phyloP scores from a whole-genome alignment of 2,888 invertebrate species.

The Parthenolecanium corni region DNA sequence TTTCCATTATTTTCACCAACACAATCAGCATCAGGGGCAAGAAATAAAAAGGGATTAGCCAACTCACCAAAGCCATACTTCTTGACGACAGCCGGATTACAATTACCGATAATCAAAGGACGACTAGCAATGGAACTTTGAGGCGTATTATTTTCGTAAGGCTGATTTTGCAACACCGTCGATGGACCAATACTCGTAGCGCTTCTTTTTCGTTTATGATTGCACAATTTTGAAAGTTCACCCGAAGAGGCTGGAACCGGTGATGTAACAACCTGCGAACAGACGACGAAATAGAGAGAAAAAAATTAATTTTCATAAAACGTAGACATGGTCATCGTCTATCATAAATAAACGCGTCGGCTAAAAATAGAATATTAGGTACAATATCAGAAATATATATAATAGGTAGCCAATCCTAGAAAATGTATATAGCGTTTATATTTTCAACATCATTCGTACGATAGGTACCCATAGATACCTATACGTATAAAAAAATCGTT shows the following conservation, averaged over 20 bases:
- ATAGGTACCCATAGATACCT: no score
- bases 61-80: slow-evolving; percentile 23
- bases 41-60: no score
- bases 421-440: no score
- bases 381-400: no score
- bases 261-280: slow-evolving; percentile 14
- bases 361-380: no score
- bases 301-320: background rate
- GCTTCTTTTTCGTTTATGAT: slow-evolving; percentile 21
- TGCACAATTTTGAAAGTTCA: slow-evolving; percentile 23
- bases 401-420: no score
- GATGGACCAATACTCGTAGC: slow-evolving; percentile 4
- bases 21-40: no score
- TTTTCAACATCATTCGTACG: no score
- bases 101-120: slow-evolving; percentile 13
- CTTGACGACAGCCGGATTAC: slow-evolving; percentile 23
- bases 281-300: background rate
- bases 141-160: slow-evolving; percentile 15
- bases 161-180: slow-evolving; percentile 13
- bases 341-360: no score
- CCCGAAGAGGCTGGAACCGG: slow-evolving; percentile 12
- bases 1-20: no score
- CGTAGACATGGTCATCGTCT: no score
- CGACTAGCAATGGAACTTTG: slow-evolving; percentile 23
- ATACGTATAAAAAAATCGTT: no score